Base-by-base conservation (phyloP, 2,888 invertebrate species). In the Corythucha ciliata region DNA sequence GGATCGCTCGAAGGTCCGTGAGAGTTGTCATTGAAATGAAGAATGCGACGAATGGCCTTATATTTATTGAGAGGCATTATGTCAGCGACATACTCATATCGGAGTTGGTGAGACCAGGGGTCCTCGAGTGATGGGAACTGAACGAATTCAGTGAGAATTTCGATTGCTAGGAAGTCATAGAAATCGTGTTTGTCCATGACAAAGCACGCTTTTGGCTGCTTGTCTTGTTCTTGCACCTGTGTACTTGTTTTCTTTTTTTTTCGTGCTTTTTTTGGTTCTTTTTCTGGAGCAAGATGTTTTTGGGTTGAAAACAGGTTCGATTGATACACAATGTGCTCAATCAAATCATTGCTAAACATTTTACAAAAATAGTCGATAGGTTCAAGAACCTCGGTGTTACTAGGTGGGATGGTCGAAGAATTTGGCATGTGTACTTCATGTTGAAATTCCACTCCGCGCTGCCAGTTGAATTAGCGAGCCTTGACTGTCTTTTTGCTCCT, bases 11-110 rank as follows among this genome's bases (percentile, higher is more conserved):
- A 40, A 22, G 40, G 40, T 12, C 21, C 10, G 14, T n/a, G 20
- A 24, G 12, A 12, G 18, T 51, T 51, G 25, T 51, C 45, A 8
- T 22, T 26, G 20, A 51, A 51, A 51, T 51, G 44, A 18, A 51
- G 4, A 22, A 33, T 29, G 7, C 29, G 24, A 34, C 26, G n/a
- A 22, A 45, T 51, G 14, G 27, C 6, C 21, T 44, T 18, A 22
- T 45, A 51, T 34, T 34, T 46, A n/a, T 32, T 27, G 8, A 12
- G 14, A 14, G 51, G 33, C 51, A 45, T 51, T 12, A 51, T 32
- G 20, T 22, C 16, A n/a, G 51, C 51, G 10, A 45, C 21, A 18
- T 45, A 12, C 14, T 33, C 33, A 18, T 39, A 44, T 8, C 42
- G 10, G n/a, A 44, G 21, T 8, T 16, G 10, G 2, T 25, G 25